Percentiles rank a stretch among this genome's conserved stretches.
Conservation (phyloP, 2,113 vertebrate genomes). For the Myrmophylax atrothorax region DNA sequence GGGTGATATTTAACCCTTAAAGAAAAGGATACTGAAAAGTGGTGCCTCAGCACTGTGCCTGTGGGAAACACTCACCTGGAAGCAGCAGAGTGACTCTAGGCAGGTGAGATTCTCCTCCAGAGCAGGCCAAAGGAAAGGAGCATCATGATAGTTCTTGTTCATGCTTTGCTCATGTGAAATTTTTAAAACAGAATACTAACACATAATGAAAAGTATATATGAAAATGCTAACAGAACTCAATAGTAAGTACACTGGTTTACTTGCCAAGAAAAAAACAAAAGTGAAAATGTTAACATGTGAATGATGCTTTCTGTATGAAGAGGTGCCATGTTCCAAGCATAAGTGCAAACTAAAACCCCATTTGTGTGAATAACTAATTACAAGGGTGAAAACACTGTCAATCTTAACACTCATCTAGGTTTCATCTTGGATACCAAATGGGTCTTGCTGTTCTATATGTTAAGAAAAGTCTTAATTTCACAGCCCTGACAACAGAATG, state of each 20-base stretch:
- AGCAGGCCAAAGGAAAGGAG: not conserved
- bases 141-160: not conserved
- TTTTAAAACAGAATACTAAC: not conserved
- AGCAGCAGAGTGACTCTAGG: not conserved
- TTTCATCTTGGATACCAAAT: slow-evolving; percentile 55
- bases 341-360: slow-evolving; percentile 60
- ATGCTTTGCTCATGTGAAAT: not conserved
- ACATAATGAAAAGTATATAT: not conserved
- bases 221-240: slow-evolving; percentile 12
- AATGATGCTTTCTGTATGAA: slow-evolving; percentile 50
- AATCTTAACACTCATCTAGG: slow-evolving; percentile 56
- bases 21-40: not conserved
- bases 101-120: not conserved
- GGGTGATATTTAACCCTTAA: not conserved
- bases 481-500: slow-evolving; percentile 50
- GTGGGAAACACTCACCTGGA: not conserved
- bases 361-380: slow-evolving; percentile 67
- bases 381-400: slow-evolving; percentile 65
- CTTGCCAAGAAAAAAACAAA: slow-evolving; percentile 55
- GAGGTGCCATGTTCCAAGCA: slow-evolving; percentile 52
- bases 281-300: slow-evolving; percentile 53
- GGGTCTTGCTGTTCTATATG: slow-evolving; percentile 51
- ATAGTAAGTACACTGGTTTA: not conserved
- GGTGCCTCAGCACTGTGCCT: accelerated
- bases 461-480: slow-evolving; percentile 53